Evolutionary conservation across 2,113 vertebrate species (phyloP).

Genomic region (Cheilinus undulatus): DNA sequence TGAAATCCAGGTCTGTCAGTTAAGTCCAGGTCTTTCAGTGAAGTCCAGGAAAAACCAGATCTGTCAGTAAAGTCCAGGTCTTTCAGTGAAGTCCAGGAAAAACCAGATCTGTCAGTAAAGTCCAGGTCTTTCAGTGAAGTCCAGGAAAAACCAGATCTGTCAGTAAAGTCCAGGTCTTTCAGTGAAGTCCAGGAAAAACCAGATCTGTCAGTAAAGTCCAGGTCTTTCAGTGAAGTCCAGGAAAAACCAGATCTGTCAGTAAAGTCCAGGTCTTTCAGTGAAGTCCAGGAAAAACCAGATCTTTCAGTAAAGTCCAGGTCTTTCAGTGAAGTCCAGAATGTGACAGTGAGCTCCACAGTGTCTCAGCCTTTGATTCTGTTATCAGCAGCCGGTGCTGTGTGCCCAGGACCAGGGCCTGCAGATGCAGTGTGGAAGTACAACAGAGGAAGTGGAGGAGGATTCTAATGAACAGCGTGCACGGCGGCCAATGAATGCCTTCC

Average conservation of each 20-base stretch:
- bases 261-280: no score
- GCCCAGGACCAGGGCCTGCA: constrained; percentile 69
- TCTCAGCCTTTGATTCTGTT: not conserved
- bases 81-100: not conserved
- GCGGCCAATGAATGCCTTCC: constrained; percentile 98
- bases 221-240: no score
- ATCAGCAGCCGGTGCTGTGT: constrained; percentile 69
- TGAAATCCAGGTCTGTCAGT: no score
- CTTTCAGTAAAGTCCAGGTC: no score
- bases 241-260: not conserved
- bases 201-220: no score
- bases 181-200: not conserved
- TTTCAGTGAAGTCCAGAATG: not conserved
- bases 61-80: no score
- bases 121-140: no score
- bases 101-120: not conserved
- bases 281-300: not conserved
- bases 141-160: not conserved
- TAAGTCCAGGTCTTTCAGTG: no score
- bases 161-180: no score
- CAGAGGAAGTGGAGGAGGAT: constrained; percentile 92
- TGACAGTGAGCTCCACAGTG: not conserved
- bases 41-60: not conserved
- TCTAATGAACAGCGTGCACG: constrained; percentile 93
- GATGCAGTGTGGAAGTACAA: constrained; percentile 84